A percentile compares a stretch with the other conserved stretches of the same genome.
These are phyloP conservation scores for Pseudococcus longispinus DNA, from an alignment of 2,888 invertebrate genomes.

Conservation along the genomic window DNA sequence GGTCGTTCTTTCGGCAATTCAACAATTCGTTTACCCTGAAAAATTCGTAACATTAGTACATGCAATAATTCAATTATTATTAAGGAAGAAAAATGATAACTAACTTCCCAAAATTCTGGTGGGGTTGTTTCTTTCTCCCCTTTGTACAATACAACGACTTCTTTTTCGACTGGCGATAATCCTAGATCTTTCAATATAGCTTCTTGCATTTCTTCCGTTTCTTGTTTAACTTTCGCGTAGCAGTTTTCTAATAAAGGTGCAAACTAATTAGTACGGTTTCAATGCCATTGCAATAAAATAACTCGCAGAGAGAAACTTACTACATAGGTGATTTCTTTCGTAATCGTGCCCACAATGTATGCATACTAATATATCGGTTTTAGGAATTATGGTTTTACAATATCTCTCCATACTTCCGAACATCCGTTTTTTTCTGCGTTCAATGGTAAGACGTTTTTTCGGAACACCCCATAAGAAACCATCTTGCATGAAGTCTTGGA, in stretches of 20 bases:
- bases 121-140: constrained; percentile 74
- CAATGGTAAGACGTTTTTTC: constrained; percentile 77
- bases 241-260: constrained; percentile 65
- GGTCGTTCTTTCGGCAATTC: constrained; percentile 87
- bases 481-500: constrained; percentile 66
- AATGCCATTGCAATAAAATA: background rate
- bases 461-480: constrained; percentile 82
- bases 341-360: constrained; percentile 84
- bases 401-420: constrained; percentile 74
- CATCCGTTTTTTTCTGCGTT: constrained; percentile 75
- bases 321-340: constrained; percentile 80
- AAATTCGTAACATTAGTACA: constrained; percentile 57
- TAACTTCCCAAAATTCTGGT: constrained; percentile 63
- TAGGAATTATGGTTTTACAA: constrained; percentile 75
- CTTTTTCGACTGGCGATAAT: constrained; percentile 78
- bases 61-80: background rate
- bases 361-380: constrained; percentile 78
- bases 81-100: constrained; percentile 45
- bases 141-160: constrained; percentile 85
- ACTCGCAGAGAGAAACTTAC: constrained; percentile 67
- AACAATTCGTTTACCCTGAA: constrained; percentile 75
- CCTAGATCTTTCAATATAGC: constrained; percentile 75
- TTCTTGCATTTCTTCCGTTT: constrained; percentile 81
- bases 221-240: constrained; percentile 80
- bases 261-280: background rate